These are phyloP conservation scores for Punctoribates punctum DNA, from an alignment of 2,888 invertebrate species.

Conservation along the genomic window DNA sequence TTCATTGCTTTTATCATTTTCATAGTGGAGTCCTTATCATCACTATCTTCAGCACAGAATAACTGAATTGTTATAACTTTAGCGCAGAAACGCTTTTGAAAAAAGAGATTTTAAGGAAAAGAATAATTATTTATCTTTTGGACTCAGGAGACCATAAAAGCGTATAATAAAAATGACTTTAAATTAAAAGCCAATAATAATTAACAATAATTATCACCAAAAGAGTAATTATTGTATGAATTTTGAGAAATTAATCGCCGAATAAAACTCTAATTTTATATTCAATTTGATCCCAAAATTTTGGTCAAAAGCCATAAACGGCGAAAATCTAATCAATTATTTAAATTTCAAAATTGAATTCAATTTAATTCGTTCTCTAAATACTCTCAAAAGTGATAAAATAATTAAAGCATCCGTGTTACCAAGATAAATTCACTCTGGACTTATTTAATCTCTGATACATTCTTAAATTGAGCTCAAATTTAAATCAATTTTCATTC, in stretches of 20 bases:
- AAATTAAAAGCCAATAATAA: slow-evolving; percentile 31
- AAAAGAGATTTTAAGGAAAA: slow-evolving; percentile 12
- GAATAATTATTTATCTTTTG: slow-evolving; percentile 2
- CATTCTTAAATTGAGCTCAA: too few relatives aligned
- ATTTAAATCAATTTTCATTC: too few relatives aligned
- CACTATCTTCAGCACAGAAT: neutral
- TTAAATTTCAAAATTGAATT: too few relatives aligned
- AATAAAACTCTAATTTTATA: neutral
- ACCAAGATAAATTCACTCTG: too few relatives aligned
- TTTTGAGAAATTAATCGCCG: neutral
- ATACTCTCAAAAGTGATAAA: too few relatives aligned
- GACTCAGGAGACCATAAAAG: slow-evolving; percentile 6
- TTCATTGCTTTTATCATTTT: slow-evolving; percentile 31
- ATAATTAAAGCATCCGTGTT: too few relatives aligned
- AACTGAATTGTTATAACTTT: neutral
- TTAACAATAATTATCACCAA: slow-evolving; percentile 7
- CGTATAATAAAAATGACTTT: neutral
- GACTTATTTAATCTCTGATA: too few relatives aligned
- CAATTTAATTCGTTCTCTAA: too few relatives aligned
- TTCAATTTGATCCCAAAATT: neutral
- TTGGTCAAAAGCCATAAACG: too few relatives aligned
- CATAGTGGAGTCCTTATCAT: neutral
- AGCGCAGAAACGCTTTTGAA: neutral
- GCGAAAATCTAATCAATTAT: too few relatives aligned
- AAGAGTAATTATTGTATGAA: neutral